phyloP scores from a whole-genome alignment of 1,140 invertebrate genomes.

The Zaprionus tsacasi region DNA sequence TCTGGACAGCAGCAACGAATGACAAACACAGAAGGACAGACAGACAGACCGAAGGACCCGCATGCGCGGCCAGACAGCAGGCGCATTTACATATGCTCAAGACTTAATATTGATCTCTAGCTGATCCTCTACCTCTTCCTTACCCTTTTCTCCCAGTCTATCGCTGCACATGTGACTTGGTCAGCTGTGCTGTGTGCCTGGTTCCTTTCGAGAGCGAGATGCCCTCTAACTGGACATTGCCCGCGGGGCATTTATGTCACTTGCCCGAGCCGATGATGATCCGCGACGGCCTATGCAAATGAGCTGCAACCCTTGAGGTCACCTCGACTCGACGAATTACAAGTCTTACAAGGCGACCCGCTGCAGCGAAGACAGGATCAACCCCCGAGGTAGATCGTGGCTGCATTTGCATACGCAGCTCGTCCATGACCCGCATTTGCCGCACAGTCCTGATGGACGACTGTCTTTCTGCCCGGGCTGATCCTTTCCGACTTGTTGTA shows the following conservation, averaged over 20 bases:
- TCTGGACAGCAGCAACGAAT: slow-evolving; percentile 61
- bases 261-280: slow-evolving; percentile 37
- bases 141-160: slow-evolving; percentile 2
- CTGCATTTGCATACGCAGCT: slow-evolving; percentile 56
- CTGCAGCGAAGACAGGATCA: slow-evolving; percentile 23
- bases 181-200: slow-evolving; percentile 40
- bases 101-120: slow-evolving; percentile 48
- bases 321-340: slow-evolving; percentile 61
- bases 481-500: slow-evolving; percentile 43
- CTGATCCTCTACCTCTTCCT: slow-evolving; percentile 24
- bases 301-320: slow-evolving; percentile 67
- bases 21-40: slow-evolving; percentile 51
- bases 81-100: slow-evolving; percentile 45
- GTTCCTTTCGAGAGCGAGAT: slow-evolving; percentile 7
- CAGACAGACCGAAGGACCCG: slow-evolving; percentile 58
- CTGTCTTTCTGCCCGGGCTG: slow-evolving; percentile 24
- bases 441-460: slow-evolving; percentile 41
- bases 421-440: slow-evolving; percentile 57
- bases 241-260: slow-evolving; percentile 47
- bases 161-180: slow-evolving; percentile 36
- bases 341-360: slow-evolving; percentile 36
- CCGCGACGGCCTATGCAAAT: slow-evolving; percentile 62
- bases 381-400: slow-evolving; percentile 23
- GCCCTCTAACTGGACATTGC: slow-evolving; percentile 62
- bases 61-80: slow-evolving; percentile 37